A percentile compares a stretch with the other conserved stretches of the same genome.
Conservation (phyloP, 2,113 vertebrate species). For the Epinephelus lanceolatus region DNA sequence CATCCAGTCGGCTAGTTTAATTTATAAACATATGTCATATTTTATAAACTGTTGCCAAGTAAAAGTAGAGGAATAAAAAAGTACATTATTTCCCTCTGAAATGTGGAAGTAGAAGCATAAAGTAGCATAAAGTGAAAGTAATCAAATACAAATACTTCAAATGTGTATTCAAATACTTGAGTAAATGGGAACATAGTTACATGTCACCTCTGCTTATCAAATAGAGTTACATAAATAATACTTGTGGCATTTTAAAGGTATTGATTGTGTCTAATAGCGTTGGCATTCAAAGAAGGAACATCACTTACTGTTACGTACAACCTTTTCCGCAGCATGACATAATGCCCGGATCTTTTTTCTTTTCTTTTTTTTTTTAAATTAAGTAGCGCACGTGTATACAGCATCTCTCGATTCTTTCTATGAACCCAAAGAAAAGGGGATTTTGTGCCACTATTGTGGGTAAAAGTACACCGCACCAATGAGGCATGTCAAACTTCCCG, state of each 20-base stretch:
- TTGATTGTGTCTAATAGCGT: neutral
- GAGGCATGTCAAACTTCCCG: slow-evolving; percentile 4
- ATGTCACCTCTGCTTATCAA: neutral
- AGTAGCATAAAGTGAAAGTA: neutral
- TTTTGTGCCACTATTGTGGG: neutral
- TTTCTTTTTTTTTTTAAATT: neutral
- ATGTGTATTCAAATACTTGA: neutral
- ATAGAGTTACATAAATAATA: neutral
- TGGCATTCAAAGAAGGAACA: neutral
- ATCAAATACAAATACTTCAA: neutral
- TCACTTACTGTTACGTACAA: neutral
- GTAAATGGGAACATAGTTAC: neutral
- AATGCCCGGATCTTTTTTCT: no score
- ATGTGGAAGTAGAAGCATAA: neutral
- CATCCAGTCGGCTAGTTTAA: neutral
- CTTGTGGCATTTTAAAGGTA: neutral
- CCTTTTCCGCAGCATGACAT: neutral
- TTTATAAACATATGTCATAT: neutral
- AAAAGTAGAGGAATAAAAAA: neutral
- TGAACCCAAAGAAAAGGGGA: neutral
- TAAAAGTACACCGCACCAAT: neutral
- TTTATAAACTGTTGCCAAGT: neutral
- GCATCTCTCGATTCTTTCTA: neutral
- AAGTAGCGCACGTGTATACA: neutral
- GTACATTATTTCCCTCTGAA: neutral